Conservation (phyloP, 1,140 invertebrate genomes). For the Papilio aristodemus region DNA sequence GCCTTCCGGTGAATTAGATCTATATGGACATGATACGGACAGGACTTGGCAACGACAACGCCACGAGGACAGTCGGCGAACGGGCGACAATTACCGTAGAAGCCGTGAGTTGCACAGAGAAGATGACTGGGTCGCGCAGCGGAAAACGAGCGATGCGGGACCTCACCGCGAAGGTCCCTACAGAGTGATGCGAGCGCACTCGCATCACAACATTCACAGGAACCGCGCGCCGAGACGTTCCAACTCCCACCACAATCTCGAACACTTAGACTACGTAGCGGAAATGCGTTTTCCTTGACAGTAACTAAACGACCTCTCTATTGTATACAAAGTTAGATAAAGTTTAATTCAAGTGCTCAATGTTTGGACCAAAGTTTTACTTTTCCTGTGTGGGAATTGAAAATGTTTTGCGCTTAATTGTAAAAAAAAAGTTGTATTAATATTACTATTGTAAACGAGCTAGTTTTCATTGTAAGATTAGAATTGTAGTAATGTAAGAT, state of each 20-base stretch:
- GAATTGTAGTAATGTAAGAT: not conserved
- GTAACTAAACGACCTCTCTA: constrained; percentile 48
- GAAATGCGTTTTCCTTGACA: constrained; percentile 83
- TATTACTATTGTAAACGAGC: constrained; percentile 16
- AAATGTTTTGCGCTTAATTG: constrained; percentile 28
- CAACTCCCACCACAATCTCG: constrained; percentile 80
- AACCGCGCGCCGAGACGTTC: constrained; percentile 68
- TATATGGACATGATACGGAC: constrained; percentile 80
- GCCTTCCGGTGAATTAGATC: constrained; percentile 80
- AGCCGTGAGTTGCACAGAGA: constrained; percentile 47
- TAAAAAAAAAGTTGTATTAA: constrained; percentile 25
- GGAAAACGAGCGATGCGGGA: constrained; percentile 63
- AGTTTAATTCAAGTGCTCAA: constrained; percentile 69
- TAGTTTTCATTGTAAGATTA: constrained; percentile 16
- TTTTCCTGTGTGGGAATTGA: constrained; percentile 37
- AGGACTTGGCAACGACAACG: constrained; percentile 78
- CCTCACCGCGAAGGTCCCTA: constrained; percentile 60
- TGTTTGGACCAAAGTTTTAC: constrained; percentile 74
- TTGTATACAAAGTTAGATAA: constrained; percentile 44
- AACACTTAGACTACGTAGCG: constrained; percentile 81
- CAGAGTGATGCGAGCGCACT: constrained; percentile 78
- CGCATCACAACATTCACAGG: constrained; percentile 76
- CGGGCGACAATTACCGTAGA: constrained; percentile 68
- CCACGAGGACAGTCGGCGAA: constrained; percentile 67
- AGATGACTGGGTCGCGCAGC: constrained; percentile 58